Evolutionary conservation across 2,888 invertebrate genomes (phyloP).

Genomic region (Charanyca ferruginea): DNA sequence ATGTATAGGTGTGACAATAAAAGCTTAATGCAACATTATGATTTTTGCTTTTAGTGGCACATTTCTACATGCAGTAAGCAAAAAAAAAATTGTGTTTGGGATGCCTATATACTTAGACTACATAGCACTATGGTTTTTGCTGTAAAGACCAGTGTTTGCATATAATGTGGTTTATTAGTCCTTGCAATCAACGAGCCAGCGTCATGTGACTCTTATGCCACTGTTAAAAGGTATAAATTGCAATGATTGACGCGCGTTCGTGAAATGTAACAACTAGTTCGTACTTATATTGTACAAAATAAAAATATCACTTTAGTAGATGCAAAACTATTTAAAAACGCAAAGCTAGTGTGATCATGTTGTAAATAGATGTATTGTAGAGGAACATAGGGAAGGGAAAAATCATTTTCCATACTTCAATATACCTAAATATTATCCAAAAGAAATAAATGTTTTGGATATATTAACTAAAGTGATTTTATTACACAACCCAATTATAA

Average conservation of each 20-base stretch:
- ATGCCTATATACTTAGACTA: conserved; percentile 11
- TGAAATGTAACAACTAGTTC: conserved; percentile 45
- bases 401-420: conserved; percentile 73
- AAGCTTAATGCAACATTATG: conserved; percentile 2
- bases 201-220: background rate
- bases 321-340: conserved; percentile 62
- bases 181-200: background rate
- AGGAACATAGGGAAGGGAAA: conserved; percentile 66
- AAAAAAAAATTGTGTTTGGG: conserved; percentile 9
- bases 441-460: conserved; percentile 76
- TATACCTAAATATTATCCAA: conserved; percentile 69
- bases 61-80: conserved; percentile 7
- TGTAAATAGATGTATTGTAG: conserved; percentile 71
- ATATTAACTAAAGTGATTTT: conserved; percentile 63
- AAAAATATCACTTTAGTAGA: conserved; percentile 57
- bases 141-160: conserved; percentile 27
- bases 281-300: conserved; percentile 61
- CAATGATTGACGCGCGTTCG: background rate
- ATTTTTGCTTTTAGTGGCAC: conserved; percentile 20
- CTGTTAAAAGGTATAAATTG: background rate
- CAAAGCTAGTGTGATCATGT: conserved; percentile 71
- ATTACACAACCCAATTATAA: conserved; percentile 14
- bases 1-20: conserved; percentile 36
- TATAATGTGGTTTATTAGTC: conserved; percentile 31
- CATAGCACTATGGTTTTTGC: conserved; percentile 26